Evolutionary conservation across 1,140 invertebrate species (phyloP).

Genomic region (Drosophila carrolli): DNA sequence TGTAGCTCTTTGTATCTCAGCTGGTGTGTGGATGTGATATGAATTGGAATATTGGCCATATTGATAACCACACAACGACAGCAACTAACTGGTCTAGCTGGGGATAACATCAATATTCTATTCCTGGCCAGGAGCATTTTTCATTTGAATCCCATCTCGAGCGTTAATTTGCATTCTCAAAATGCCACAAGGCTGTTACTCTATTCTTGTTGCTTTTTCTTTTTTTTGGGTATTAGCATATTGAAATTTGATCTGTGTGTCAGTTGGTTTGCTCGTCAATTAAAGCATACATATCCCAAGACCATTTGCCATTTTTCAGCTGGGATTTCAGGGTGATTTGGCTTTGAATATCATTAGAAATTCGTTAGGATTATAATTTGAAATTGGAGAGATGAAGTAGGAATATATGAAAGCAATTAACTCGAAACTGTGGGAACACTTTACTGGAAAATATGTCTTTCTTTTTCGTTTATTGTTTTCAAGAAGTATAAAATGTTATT

Average conservation of each 20-base stretch:
- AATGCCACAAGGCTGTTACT: conserved; percentile 22
- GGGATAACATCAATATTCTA: conserved; percentile 41
- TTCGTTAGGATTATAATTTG: background rate
- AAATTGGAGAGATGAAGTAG: background rate
- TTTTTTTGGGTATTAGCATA: conserved; percentile 55
- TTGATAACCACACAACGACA: conserved; percentile 24
- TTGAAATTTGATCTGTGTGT: conserved; percentile 43
- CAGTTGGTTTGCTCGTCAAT: conserved; percentile 59
- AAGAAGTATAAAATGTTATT: too few species aligned
- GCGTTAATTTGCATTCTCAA: conserved; percentile 67
- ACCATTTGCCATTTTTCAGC: background rate
- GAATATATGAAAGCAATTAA: background rate
- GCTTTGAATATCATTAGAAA: conserved; percentile 1
- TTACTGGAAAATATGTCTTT: too few species aligned
- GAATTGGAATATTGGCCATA: conserved; percentile 62
- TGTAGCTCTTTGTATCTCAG: conserved; percentile 39
- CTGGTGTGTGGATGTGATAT: conserved; percentile 35
- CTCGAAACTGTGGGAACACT: too few species aligned
- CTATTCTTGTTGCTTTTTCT: conserved; percentile 3
- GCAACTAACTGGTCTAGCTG: conserved; percentile 19
- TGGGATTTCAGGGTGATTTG: background rate
- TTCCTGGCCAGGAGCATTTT: conserved; percentile 41
- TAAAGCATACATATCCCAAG: conserved; percentile 33
- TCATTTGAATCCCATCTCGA: conserved; percentile 38
- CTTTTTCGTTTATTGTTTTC: too few species aligned